Base-by-base conservation (phyloP, 2,797 vertebrate genomes). In the Denticeps clupeoides region DNA sequence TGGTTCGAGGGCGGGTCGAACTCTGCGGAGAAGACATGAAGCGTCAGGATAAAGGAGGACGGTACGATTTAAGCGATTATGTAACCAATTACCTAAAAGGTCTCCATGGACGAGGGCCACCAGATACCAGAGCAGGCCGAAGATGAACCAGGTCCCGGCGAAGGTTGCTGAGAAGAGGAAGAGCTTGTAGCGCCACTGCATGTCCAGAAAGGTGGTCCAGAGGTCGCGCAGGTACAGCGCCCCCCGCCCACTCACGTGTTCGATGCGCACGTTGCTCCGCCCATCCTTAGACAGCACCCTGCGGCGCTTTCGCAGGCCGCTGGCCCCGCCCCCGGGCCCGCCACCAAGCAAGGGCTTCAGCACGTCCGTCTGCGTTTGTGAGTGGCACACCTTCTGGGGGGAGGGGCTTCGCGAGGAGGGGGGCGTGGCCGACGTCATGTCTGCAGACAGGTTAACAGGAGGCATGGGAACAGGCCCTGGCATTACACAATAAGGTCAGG, bases 191-290 rank as follows among this genome's bases (percentile, higher is more conserved):
- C 83, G 81, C 84, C 84, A 87, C 40, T 82, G 82, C 83, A 87
- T 85, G 65, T 86, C 83, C 60, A 87, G 59, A 55, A 85, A 85
- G 10, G 84, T 87, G 0, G 84, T 87, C 93, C 93, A 99, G 40
- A 97, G 90, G 65, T 99, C 94, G 0, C 89, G 76, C 45, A 99
- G 82, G 73, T 93, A 97, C 47, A 94, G 84, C 1, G 89, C 73
- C 25, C 89, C 81, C 22, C 83, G 80, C 0, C 84, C 86, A 2
- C 79, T 87, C 7, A 97, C 82, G 0, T 97, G 93, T 67, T 93
- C 91, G n/a, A 95, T 90, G 28, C 87, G 86, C 1, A 98, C 92
- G 46, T 98, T 97, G 64, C 93, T 97, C 19, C 90, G 83, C 2
- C 93, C 94, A 8, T 98, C 92, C 63, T 98, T 98, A 43, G 93